Percentiles rank a stretch among this genome's conserved stretches.
Conservation (phyloP, 2,888 invertebrate genomes). For the Ecdyonurus torrentis region DNA sequence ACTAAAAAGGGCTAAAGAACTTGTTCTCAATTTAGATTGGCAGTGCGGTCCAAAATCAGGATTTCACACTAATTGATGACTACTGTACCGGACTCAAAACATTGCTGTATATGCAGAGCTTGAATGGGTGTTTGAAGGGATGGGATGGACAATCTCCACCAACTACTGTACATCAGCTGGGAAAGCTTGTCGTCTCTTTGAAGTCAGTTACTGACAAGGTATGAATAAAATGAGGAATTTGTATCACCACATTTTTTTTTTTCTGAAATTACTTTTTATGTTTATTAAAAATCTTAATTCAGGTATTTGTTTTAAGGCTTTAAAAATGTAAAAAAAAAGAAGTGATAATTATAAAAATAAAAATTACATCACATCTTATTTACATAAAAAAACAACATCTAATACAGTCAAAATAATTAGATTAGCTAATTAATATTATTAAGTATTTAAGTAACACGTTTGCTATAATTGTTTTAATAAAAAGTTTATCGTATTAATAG, state of each 20-base stretch:
- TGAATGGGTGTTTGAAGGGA: constrained; percentile 39
- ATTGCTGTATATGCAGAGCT: constrained; percentile 53
- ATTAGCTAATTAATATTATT: not conserved
- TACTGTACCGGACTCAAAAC: constrained; percentile 81
- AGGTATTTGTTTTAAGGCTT: no score
- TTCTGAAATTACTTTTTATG: no score
- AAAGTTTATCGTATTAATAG: no score
- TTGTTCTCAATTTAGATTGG: constrained; percentile 44
- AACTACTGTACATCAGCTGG: constrained; percentile 74
- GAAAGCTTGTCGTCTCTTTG: constrained; percentile 61
- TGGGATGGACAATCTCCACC: constrained; percentile 97
- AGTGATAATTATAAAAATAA: constrained; percentile 6
- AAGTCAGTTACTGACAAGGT: constrained; percentile 52
- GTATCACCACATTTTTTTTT: not conserved
- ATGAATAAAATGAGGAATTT: constrained; percentile 12
- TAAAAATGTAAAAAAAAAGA: not conserved
- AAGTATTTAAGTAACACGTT: constrained; percentile 2
- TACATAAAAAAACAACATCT: not conserved
- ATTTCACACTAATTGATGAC: constrained; percentile 92
- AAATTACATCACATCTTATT: not conserved
- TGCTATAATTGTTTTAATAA: no score
- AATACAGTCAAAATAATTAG: not conserved
- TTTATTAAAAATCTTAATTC: no score
- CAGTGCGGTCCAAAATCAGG: constrained; percentile 96
- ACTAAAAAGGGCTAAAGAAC: not conserved